phyloP scores from a whole-genome alignment of 2,797 vertebrate genomes.

The Gallinago solitaria region DNA sequence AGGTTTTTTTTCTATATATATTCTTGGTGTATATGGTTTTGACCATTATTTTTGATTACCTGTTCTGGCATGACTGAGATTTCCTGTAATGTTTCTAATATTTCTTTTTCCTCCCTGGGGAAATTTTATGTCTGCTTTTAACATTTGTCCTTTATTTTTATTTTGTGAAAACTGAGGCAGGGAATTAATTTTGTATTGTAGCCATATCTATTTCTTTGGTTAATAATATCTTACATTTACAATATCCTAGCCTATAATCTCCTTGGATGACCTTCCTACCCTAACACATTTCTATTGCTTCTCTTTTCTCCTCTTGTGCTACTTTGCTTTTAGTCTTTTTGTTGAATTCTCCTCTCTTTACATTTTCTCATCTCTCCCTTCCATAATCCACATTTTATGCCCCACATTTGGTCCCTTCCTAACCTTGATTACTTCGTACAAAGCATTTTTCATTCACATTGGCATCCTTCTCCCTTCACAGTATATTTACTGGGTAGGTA shows the following conservation, averaged over 20 bases:
- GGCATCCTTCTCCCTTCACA: background rate
- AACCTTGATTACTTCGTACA: constrained; percentile 22
- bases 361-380: background rate
- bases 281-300: constrained; percentile 3
- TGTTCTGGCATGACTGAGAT: constrained; percentile 63
- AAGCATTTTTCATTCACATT: constrained; percentile 31
- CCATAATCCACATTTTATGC: constrained; percentile 9
- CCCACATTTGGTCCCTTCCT: constrained; percentile 6
- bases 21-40: constrained; percentile 60
- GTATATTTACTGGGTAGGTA: constrained; percentile 26
- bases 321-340: constrained; percentile 40
- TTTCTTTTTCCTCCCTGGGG: constrained; percentile 72
- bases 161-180: constrained; percentile 63
- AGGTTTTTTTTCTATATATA: background rate
- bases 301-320: constrained; percentile 1
- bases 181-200: constrained; percentile 70
- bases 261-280: constrained; percentile 37
- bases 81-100: constrained; percentile 78
- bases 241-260: constrained; percentile 48
- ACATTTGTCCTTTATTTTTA: constrained; percentile 70
- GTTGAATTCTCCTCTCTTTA: background rate
- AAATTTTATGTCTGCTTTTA: constrained; percentile 73
- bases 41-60: constrained; percentile 76
- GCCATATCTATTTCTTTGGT: constrained; percentile 62
- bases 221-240: constrained; percentile 67